Evolutionary conservation across 2,797 vertebrate genomes (phyloP).

Genomic region (Tadarida brasiliensis): DNA sequence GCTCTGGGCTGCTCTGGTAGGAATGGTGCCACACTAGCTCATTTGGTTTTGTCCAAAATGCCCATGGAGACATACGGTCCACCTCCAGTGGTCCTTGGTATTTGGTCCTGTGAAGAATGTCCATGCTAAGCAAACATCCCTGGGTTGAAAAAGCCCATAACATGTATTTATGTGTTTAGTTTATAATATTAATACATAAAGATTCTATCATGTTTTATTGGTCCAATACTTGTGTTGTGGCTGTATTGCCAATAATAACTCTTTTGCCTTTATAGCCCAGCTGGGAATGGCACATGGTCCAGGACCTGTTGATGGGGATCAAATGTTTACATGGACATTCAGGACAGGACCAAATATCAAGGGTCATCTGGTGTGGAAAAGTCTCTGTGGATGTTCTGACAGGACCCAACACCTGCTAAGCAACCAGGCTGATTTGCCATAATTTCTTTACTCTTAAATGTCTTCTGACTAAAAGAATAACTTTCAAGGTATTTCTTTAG

Average conservation of each 20-base stretch:
- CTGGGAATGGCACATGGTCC: neutral
- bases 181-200: neutral
- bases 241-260: neutral
- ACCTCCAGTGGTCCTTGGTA: neutral
- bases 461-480: neutral
- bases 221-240: neutral
- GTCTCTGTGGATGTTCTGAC: neutral
- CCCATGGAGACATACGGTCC: neutral
- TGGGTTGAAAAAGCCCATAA: neutral
- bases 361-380: neutral
- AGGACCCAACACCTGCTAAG: too few relatives aligned
- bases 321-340: neutral
- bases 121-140: neutral
- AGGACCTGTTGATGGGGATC: neutral
- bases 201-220: neutral
- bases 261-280: neutral
- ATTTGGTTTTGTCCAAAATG: neutral
- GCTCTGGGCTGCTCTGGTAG: neutral
- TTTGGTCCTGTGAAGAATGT: too few relatives aligned
- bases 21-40: neutral
- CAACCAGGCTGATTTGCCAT: neutral
- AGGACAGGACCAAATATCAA: neutral
- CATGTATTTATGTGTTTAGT: neutral
- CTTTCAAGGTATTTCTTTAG: neutral
- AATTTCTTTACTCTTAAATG: neutral